Percentiles rank a stretch among this genome's conserved stretches.
Conservation (phyloP, 2,113 vertebrate genomes). For the Caracal caracal region DNA sequence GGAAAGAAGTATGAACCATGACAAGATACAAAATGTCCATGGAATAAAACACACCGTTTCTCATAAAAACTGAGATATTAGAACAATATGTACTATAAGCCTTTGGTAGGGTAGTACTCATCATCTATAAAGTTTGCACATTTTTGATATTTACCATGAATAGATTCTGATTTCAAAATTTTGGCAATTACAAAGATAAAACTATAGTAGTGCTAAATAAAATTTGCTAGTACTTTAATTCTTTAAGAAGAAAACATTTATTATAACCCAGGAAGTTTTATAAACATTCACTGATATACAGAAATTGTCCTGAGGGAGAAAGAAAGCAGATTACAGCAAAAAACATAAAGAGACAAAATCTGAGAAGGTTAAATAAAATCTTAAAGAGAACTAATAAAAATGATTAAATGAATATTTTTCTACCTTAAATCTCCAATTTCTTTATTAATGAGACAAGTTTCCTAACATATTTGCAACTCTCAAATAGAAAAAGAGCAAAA, state of each 20-base stretch:
- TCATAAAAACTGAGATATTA: background rate
- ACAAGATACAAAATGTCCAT: background rate
- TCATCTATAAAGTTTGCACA: background rate
- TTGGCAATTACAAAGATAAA: background rate
- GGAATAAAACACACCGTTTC: background rate
- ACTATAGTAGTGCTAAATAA: background rate
- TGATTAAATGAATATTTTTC: background rate
- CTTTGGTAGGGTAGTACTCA: background rate
- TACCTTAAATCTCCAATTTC: background rate
- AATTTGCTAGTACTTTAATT: background rate
- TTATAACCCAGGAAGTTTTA: background rate
- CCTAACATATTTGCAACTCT: background rate
- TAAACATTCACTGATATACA: background rate
- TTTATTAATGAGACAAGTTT: background rate
- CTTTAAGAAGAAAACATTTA: background rate
- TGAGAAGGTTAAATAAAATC: background rate
- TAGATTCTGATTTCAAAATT: background rate
- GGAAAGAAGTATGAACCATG: background rate
- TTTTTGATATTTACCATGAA: background rate
- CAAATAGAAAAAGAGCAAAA: background rate
- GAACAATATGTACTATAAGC: background rate
- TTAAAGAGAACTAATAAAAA: background rate
- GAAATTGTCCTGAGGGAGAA: background rate
- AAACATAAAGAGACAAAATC: background rate
- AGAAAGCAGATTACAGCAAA: background rate